Base-by-base conservation (phyloP, 1,140 invertebrate genomes). In the Neocloeon triangulifer region DNA sequence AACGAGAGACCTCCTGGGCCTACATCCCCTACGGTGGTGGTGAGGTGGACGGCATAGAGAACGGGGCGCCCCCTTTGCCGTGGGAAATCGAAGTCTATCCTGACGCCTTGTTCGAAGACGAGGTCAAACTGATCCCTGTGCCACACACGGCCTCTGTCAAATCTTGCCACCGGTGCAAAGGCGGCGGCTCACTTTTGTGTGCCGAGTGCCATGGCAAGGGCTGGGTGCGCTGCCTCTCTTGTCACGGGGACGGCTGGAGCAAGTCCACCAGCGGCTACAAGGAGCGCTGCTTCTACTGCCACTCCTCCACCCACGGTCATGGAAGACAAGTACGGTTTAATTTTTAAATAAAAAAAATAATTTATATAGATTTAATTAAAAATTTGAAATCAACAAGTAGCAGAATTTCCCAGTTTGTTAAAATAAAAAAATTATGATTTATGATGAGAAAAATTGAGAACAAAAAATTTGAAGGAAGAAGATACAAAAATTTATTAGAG, bases 131-230 rank as follows among this genome's bases (percentile, higher is more conserved):
- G 1, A 36, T 64, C 1, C 54, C 56, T 43, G 61, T 68, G 1
- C 66, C 66, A 16, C 60, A 66, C 40, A 68, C 66, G 10, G 55
- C 60, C 3, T 58, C 53, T 5, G 49, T 64, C 9, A 66, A 65
- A 41, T 46, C 54, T 1, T 67, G 64, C 43, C 62, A 66, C 42
- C 42, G 50, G 5, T 67, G 64, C 40, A 46, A 49, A 33, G 59
- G 58, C 1, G 46, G 49, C 5, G 64, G 64, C 2, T 51, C 49
- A 15, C 45, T 61, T 5, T 45, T 47, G n/a, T 67, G 64, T 44
- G 41, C 42, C 14, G 49, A 54, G 16, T 67, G 64, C 41, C 44
- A 53, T 34, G 62, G 61, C 4, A 51, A 57, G 37, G 63, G 62
- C 35, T 55, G 52, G 48, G 61, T 64, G 4, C 41, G 52, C 26